Evolutionary conservation across 2,113 vertebrate species (phyloP), one percentile per base, ranked within the genome.

Genomic region (Urocynchramus pylzowi): DNA sequence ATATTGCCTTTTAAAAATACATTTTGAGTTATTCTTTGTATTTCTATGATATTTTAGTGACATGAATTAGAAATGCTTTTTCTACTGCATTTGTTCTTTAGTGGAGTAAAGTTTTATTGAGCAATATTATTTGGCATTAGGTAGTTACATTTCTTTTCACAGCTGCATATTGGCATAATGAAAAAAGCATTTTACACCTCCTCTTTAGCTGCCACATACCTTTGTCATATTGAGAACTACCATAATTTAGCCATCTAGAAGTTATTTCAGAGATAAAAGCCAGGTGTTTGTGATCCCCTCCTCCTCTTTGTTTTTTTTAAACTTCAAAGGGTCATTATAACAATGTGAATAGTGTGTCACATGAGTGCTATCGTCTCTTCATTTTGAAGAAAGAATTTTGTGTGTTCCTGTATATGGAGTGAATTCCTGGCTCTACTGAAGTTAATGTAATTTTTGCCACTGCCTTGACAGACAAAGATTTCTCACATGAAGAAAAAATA

Each of bases 401-500:
- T 91, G 49, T 85, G 94, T 96, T 88, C 26, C 37, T 91, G 57
- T 41, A 20, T 61, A 24, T 68, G 49, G 37, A 27, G 28, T 53
- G 56, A 94, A 81, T 91, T 96, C 61, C 61, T 95, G 77, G 31
- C 53, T 92, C 7, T 68, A 53, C 41, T 60, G 45, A 84, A 82
- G 61, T 82, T 75, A 87, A 69, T 89, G 69, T 28, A 45, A 82
- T 84, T 93, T 97, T 95, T 89, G 69, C 87, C 81, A 89, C 80
- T 84, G 61, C 73, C 70, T 84, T 76, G 81, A 95, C 84, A 89
- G 81, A 78, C 77, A 89, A 91, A 71, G 68, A 57, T 95, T 95
- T 96, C 91, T 94, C 44, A 75, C 31, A 78, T 64, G 31, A 84
- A 87, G 83, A 74, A 70, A 95, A 96, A 96, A 90, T 87, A 96